Percentiles rank a stretch among this genome's conserved stretches.
Conservation (phyloP, 2,113 vertebrate species). For the Malurus melanocephalus region DNA sequence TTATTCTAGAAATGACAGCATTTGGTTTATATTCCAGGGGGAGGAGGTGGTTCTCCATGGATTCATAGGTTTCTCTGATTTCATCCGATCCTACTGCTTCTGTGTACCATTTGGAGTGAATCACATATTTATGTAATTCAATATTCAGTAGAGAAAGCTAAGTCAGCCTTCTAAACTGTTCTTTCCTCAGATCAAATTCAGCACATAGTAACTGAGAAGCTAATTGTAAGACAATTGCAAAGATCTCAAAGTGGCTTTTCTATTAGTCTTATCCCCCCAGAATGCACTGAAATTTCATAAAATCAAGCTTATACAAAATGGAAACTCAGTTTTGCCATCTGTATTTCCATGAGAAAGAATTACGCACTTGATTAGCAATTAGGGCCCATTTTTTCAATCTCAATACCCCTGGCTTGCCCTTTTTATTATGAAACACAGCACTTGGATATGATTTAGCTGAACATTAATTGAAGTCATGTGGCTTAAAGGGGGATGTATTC, state of each 20-base stretch:
- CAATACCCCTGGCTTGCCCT: not conserved
- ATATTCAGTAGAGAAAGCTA: constrained; percentile 44
- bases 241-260: constrained; percentile 45
- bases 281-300: not conserved
- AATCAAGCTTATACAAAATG: constrained; percentile 9
- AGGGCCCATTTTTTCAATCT: not conserved
- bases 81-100: not conserved
- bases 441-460: constrained; percentile 9
- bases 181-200: constrained; percentile 44
- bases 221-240: constrained; percentile 32
- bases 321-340: not conserved
- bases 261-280: not conserved
- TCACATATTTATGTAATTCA: constrained; percentile 56
- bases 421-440: not conserved
- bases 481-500: not conserved
- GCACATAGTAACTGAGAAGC: constrained; percentile 17
- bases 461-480: constrained; percentile 6
- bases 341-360: not conserved
- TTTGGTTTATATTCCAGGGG: constrained; percentile 17
- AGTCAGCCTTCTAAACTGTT: constrained; percentile 53
- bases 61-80: constrained; percentile 45
- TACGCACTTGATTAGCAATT: not conserved
- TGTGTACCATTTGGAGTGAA: constrained; percentile 54
- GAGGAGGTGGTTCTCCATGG: constrained; percentile 34
- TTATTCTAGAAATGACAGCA: constrained; percentile 34